Evolutionary conservation across 2,888 invertebrate genomes (phyloP).

Genomic region (Eucera pruinosa): DNA sequence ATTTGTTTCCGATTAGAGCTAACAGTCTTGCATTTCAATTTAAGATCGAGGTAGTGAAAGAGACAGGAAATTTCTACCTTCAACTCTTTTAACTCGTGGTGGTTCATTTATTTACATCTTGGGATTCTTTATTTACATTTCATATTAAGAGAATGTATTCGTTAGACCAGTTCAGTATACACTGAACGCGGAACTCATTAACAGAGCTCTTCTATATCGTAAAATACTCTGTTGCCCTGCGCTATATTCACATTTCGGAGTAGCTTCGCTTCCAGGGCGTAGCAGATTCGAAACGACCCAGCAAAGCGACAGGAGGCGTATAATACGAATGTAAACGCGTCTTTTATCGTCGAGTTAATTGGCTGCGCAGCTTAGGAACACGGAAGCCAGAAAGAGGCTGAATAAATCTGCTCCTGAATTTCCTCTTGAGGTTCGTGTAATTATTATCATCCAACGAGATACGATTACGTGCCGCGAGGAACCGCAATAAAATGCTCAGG

Average conservation of each 20-base stretch:
- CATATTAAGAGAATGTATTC: no score
- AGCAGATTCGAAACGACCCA: neutral
- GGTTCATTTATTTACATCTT: no score
- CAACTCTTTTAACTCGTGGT: no score
- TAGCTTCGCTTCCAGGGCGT: neutral
- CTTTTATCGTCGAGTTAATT: conserved; percentile 46
- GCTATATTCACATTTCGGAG: neutral
- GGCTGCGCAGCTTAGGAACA: conserved; percentile 4
- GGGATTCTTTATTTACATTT: no score
- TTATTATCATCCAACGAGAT: conserved; percentile 7
- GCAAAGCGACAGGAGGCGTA: neutral
- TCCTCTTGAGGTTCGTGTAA: neutral
- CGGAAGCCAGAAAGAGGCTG: conserved; percentile 4
- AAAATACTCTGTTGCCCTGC: neutral
- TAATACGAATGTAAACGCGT: conserved; percentile 19
- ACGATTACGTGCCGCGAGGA: conserved; percentile 3
- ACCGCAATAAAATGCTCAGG: conserved; percentile 1
- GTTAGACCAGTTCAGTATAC: no score
- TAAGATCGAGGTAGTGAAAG: no score
- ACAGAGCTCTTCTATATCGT: neutral
- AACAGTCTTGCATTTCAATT: no score
- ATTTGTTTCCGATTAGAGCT: no score
- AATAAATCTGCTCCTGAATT: conserved; percentile 39
- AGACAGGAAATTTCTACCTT: no score
- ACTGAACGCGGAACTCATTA: no score